Evolutionary conservation across 2,797 vertebrate genomes (phyloP).

Genomic region (Syncerus caffer): DNA sequence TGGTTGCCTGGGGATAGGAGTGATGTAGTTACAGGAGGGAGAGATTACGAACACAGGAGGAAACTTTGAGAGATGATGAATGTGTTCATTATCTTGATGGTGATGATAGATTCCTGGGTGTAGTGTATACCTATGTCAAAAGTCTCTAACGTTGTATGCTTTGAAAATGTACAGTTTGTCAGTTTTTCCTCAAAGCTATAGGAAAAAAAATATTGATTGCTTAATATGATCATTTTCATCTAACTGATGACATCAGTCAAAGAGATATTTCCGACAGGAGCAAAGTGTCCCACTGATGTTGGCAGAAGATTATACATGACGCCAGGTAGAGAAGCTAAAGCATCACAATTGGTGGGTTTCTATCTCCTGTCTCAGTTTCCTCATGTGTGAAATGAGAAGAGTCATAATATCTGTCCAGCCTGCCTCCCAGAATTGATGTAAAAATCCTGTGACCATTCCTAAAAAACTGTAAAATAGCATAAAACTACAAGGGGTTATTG

Average conservation of each 20-base stretch:
- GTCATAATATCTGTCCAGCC: background rate
- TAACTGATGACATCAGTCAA: constrained; percentile 8
- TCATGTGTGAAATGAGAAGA: background rate
- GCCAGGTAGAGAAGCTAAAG: background rate
- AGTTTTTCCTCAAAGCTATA: constrained; percentile 35
- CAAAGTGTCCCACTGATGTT: background rate
- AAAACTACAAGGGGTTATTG: background rate
- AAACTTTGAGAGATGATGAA: background rate
- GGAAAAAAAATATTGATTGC: background rate
- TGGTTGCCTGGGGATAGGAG: background rate
- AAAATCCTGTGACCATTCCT: background rate
- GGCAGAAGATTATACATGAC: background rate
- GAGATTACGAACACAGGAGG: background rate
- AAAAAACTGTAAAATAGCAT: background rate
- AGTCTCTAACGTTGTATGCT: constrained; percentile 33
- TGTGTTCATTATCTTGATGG: constrained; percentile 37
- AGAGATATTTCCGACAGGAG: background rate
- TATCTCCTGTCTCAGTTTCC: background rate
- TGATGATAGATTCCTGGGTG: constrained; percentile 21
- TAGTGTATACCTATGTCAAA: constrained; percentile 47
- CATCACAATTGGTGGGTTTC: background rate
- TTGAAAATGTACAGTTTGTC: constrained; percentile 42
- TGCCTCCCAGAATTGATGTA: background rate
- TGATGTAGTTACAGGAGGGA: background rate
- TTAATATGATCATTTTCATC: constrained; percentile 40